phyloP scores from a whole-genome alignment of 92 coral and sea anemone genomes.

The Zoanthus gigantus region DNA sequence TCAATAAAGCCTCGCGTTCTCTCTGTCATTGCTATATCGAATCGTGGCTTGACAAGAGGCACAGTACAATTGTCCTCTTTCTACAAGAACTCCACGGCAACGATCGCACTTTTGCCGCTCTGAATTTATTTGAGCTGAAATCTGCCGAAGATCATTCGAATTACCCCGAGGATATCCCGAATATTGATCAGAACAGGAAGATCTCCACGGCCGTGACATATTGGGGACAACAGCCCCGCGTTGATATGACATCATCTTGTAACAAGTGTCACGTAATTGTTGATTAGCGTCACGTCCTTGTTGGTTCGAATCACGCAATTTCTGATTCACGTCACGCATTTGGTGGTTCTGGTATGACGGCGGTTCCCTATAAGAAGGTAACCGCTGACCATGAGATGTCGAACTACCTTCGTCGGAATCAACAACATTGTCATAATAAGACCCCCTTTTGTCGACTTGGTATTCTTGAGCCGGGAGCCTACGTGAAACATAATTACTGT shows the following conservation, averaged over 20 bases:
- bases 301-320: neutral
- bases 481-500: neutral
- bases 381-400: slow-evolving; percentile 9
- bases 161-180: slow-evolving; percentile 22
- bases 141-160: slow-evolving; percentile 66
- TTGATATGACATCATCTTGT: slow-evolving; percentile 9
- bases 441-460: slow-evolving; percentile 32
- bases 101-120: slow-evolving; percentile 78
- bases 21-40: neutral
- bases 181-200: slow-evolving; percentile 24
- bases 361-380: slow-evolving; percentile 33
- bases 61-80: slow-evolving; percentile 74
- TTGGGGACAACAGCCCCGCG: neutral
- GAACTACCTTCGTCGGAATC: neutral
- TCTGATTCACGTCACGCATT: slow-evolving; percentile 11
- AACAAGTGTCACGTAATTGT: slow-evolving; percentile 19
- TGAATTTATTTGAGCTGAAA: slow-evolving; percentile 69
- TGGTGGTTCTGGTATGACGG: slow-evolving; percentile 41
- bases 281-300: slow-evolving; percentile 5
- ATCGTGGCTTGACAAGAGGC: slow-evolving; percentile 66
- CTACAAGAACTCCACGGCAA: slow-evolving; percentile 73
- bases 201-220: slow-evolving; percentile 40
- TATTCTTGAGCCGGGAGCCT: slow-evolving; percentile 4
- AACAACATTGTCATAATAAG: slow-evolving; percentile 35
- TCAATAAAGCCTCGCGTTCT: slow-evolving; percentile 54